Base-by-base conservation (phyloP, 2,888 invertebrate species). In the Vesta saturnalis region DNA sequence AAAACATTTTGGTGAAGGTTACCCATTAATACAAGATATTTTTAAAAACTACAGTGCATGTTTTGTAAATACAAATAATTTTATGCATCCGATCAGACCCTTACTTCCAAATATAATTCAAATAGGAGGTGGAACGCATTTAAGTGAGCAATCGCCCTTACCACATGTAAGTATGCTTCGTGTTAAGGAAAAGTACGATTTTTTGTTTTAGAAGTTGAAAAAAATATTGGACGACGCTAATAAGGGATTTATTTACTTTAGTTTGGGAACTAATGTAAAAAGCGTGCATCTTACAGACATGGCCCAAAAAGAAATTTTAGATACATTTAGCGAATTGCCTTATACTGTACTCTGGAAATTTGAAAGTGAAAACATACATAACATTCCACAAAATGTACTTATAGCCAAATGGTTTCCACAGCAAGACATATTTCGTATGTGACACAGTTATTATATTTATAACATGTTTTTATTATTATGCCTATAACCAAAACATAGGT, bases 321-420 rank as follows among this genome's bases (percentile, higher is more conserved):
- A 78, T 12, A 80, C 81, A 3, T 84, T 86, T 64, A 66, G 80
- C 1, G 75, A 81, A 70, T 68, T 85, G 10, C 83, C 84, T 1
- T 84, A 84, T 67, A 81, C 80, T 61, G 78, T 86, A 14, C 67
- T 86, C 1, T 85, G 85, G 84, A 86, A 85, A 77, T 84, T 80
- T 75, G 85, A 85, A 21, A 4, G n/a, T 0, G 82, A 82, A 16
- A 54, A 74, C 21, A 56, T 82, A 30, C 74, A 76, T 2, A 76
- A 75, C 22, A 74, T 80, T 67, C 79, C 83, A 0, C 67, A 76
- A 8, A 86, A 86, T 73, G 82, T 86, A 0, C 75, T 77, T 64
- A 75, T 84, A n/a, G 69, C 74, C 3, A 82, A 83, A 64, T 86
- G 85, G 83, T 72, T 82, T 16, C 83, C 85, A 1, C 84, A 85